Evolutionary conservation across 2,797 vertebrate species (phyloP).

Genomic region (Centropyge bicolor): DNA sequence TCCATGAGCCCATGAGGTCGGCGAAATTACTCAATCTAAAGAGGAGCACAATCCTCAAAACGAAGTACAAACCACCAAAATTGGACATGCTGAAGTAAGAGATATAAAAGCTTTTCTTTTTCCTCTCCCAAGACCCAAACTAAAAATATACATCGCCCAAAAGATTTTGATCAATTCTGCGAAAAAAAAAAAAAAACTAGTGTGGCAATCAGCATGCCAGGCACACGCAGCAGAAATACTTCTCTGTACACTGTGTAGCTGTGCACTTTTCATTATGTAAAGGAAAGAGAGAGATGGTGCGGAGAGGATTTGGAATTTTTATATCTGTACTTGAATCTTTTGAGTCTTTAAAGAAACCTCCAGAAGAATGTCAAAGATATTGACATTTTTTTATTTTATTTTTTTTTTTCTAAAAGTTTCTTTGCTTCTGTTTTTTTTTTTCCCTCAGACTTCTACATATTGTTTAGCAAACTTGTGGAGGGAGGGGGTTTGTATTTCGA

Average conservation of each 20-base stretch:
- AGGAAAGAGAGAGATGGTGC: constrained; percentile 13
- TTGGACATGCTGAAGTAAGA: background rate
- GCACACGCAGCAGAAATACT: constrained; percentile 31
- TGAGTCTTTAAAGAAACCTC: constrained; percentile 50
- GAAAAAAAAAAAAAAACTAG: background rate
- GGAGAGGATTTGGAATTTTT: constrained; percentile 42
- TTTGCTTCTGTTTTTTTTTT: constrained; percentile 33
- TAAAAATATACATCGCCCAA: background rate
- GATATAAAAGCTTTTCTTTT: background rate
- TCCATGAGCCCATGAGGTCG: background rate
- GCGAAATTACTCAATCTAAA: background rate
- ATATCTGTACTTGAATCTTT: constrained; percentile 43
- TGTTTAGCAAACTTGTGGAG: constrained; percentile 39
- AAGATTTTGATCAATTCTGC: constrained; percentile 11
- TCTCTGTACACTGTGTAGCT: constrained; percentile 8
- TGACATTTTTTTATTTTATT: constrained; percentile 27
- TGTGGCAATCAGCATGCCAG: constrained; percentile 39
- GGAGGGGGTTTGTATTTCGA: constrained; percentile 27
- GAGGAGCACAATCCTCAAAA: too few relatives aligned
- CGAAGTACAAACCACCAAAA: background rate
- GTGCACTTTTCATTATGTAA: constrained; percentile 49
- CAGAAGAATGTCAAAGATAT: constrained; percentile 58
- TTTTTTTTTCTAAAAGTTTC: constrained; percentile 47
- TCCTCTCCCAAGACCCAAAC: background rate
- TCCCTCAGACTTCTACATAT: constrained; percentile 10